These are phyloP conservation scores for Ectemnius cavifrons DNA, from an alignment of 2,888 invertebrate species.

Conservation along the genomic window DNA sequence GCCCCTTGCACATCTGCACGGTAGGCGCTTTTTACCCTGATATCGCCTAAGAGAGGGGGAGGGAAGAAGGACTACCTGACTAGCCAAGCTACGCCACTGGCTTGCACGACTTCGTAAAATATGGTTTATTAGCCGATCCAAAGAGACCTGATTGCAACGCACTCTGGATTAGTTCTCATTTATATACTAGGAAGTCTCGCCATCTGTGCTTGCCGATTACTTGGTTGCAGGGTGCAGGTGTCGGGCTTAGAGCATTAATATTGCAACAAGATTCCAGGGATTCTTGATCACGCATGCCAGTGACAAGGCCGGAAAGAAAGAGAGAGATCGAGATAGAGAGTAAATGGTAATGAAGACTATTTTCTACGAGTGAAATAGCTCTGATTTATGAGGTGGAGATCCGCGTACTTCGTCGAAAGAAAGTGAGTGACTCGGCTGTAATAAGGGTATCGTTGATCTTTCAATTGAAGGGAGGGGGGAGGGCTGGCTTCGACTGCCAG, in stretches of 20 bases:
- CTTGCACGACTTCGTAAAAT: slow-evolving; percentile 39
- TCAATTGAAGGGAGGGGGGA: neutral
- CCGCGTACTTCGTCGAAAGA: too few species aligned
- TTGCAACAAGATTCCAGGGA: too few species aligned
- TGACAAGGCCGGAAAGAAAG: neutral
- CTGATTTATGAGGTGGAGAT: too few species aligned
- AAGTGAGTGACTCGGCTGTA: too few species aligned
- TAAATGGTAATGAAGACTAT: too few species aligned
- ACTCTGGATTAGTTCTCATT: slow-evolving; percentile 26
- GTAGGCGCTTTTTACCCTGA: slow-evolving; percentile 58
- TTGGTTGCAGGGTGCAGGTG: too few species aligned
- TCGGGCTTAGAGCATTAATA: too few species aligned
- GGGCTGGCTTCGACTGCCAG: too few species aligned
- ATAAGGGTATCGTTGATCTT: neutral
- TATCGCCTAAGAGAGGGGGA: slow-evolving; percentile 30
- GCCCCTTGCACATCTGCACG: slow-evolving; percentile 41
- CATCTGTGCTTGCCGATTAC: too few species aligned
- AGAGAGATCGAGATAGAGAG: neutral
- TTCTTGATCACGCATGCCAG: too few species aligned
- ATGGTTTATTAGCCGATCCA: slow-evolving; percentile 21
- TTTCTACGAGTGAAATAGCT: too few species aligned
- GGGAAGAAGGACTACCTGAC: slow-evolving; percentile 45
- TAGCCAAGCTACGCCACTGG: slow-evolving; percentile 47
- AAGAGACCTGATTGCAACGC: slow-evolving; percentile 1
- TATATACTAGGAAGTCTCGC: too few species aligned